A percentile compares a stretch with the other conserved stretches of the same genome.
Evolutionary conservation across 2,113 vertebrate genomes (phyloP).

Genomic region (Seriola quinqueradiata): DNA sequence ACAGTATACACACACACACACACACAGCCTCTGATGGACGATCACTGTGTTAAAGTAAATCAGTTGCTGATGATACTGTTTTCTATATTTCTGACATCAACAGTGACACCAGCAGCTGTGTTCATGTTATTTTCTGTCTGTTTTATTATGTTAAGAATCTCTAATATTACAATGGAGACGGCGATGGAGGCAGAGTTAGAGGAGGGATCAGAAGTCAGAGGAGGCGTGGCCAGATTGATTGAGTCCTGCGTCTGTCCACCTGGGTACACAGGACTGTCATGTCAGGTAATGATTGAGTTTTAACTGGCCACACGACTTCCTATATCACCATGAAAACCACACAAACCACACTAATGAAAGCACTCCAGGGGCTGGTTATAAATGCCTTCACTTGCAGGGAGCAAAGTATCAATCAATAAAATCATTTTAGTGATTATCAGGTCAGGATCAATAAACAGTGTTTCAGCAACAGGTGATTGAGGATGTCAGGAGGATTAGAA

Average conservation of each 20-base stretch:
- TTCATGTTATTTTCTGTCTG: background rate
- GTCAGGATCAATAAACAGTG: background rate
- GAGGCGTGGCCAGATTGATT: conserved; percentile 80
- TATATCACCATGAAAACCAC: background rate
- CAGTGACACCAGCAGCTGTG: background rate
- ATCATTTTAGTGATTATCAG: background rate
- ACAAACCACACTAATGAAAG: background rate
- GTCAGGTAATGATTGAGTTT: conserved; percentile 87
- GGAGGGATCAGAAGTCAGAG: conserved; percentile 55
- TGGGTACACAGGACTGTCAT: conserved; percentile 92
- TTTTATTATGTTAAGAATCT: conserved; percentile 85
- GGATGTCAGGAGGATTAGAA: no score
- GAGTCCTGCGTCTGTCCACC: conserved; percentile 92
- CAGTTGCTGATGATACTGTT: no score
- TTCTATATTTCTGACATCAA: background rate
- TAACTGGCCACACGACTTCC: background rate
- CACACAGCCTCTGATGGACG: background rate
- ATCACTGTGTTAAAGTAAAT: no score
- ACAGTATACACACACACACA: background rate
- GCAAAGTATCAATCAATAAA: background rate
- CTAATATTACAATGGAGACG: conserved; percentile 92
- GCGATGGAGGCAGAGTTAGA: conserved; percentile 83
- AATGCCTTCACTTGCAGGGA: background rate
- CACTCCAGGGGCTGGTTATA: background rate
- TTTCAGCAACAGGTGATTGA: no score